Conservation (phyloP, 2,113 vertebrate species). For the Nycticryphes semicollaris region DNA sequence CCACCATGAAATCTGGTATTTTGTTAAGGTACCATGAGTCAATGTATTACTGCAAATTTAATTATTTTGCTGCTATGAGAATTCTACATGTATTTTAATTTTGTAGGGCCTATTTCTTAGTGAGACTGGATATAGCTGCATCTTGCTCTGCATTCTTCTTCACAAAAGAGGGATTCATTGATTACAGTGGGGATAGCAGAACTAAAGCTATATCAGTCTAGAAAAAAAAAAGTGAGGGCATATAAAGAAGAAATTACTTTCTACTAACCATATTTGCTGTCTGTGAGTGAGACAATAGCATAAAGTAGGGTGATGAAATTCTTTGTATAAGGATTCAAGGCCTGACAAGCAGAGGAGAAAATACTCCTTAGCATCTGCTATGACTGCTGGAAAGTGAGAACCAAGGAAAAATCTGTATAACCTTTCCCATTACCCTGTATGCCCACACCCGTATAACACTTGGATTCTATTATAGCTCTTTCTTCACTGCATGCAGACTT, state of each 20-base stretch:
- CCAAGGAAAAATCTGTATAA: neutral
- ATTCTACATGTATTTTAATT: neutral
- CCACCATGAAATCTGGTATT: slow-evolving; percentile 6
- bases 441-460: neutral
- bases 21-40: slow-evolving; percentile 11
- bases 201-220: neutral
- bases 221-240: neutral
- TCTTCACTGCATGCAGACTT: neutral
- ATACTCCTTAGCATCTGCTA: neutral
- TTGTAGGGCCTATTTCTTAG: neutral
- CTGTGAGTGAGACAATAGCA: neutral
- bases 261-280: neutral
- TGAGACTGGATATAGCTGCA: neutral
- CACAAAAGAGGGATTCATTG: neutral
- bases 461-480: neutral
- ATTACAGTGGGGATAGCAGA: neutral
- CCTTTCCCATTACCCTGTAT: neutral
- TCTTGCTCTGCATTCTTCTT: neutral
- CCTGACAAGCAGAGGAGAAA: neutral
- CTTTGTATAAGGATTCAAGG: neutral
- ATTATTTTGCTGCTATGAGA: slow-evolving; percentile 18
- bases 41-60: slow-evolving; percentile 4
- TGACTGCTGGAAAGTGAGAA: neutral
- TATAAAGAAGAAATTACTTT: neutral
- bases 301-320: neutral